Percentiles rank a stretch among this genome's conserved stretches.
Evolutionary conservation across 2,797 vertebrate species (phyloP).

Genomic region (Erithacus rubecula): DNA sequence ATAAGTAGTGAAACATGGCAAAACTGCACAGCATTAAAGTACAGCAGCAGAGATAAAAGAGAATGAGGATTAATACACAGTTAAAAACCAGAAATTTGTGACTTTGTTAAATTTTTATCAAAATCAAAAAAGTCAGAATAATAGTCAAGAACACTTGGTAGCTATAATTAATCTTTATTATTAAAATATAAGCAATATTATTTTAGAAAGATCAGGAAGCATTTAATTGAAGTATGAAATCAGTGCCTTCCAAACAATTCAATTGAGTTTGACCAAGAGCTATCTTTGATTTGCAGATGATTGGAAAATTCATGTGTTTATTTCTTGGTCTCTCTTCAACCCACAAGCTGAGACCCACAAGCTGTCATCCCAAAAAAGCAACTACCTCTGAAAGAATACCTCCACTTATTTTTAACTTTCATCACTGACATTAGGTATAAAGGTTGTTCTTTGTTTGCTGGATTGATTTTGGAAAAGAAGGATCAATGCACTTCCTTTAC

Average conservation of each 20-base stretch:
- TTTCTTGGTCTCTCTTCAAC: neutral
- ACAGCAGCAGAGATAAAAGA: neutral
- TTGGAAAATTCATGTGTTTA: neutral
- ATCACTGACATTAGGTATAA: neutral
- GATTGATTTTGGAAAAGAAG: neutral
- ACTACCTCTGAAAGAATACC: neutral
- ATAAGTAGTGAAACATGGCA: neutral
- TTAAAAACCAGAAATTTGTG: neutral
- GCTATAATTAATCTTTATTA: neutral
- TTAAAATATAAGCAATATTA: neutral
- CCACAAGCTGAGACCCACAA: neutral
- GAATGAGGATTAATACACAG: neutral
- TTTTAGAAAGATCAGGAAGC: neutral
- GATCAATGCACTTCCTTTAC: neutral
- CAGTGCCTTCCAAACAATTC: neutral
- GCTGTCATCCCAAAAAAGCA: neutral
- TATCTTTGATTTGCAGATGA: neutral
- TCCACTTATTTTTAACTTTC: neutral
- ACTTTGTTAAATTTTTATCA: neutral
- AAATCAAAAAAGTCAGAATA: neutral
- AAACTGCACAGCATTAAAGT: neutral
- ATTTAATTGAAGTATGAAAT: neutral
- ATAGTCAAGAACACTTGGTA: neutral
- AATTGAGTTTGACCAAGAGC: neutral
- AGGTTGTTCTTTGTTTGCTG: neutral